Conservation (phyloP, 1,140 invertebrate species). For the Halesus radiatus region DNA sequence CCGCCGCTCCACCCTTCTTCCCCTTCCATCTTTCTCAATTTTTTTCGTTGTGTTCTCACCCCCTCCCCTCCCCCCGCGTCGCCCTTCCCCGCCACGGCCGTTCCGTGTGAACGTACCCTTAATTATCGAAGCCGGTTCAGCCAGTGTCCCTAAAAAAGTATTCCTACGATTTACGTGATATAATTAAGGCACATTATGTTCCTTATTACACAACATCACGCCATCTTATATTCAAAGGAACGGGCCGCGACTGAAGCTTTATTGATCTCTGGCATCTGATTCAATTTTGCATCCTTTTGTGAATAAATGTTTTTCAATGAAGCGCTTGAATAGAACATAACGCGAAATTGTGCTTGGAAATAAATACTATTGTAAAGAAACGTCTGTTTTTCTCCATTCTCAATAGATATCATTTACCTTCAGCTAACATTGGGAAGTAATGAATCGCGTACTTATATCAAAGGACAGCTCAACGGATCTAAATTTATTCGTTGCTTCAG, state of each 20-base stretch:
- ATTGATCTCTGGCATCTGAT: no score
- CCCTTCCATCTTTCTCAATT: constrained; percentile 27
- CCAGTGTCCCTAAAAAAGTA: constrained; percentile 17
- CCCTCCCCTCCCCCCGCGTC: constrained; percentile 28
- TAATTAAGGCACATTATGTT: constrained; percentile 13
- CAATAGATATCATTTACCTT: no score
- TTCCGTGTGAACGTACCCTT: constrained; percentile 57
- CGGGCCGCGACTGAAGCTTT: no score
- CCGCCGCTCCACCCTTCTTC: constrained; percentile 55
- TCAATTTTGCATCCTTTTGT: no score
- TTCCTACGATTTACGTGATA: constrained; percentile 20
- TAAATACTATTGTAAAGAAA: no score
- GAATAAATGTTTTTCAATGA: no score
- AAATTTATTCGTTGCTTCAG: no score
- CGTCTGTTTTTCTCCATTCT: no score
- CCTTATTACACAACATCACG: background rate
- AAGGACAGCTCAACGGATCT: background rate
- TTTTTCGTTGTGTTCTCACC: constrained; percentile 42
- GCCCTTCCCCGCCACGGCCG: constrained; percentile 19
- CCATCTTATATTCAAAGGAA: background rate
- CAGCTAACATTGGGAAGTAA: no score
- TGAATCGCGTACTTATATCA: no score
- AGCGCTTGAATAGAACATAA: no score
- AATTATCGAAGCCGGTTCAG: constrained; percentile 45
- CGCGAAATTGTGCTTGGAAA: no score